These are phyloP conservation scores for Aphidius ervi DNA, from an alignment of 1,140 invertebrate species.

Conservation along the genomic window DNA sequence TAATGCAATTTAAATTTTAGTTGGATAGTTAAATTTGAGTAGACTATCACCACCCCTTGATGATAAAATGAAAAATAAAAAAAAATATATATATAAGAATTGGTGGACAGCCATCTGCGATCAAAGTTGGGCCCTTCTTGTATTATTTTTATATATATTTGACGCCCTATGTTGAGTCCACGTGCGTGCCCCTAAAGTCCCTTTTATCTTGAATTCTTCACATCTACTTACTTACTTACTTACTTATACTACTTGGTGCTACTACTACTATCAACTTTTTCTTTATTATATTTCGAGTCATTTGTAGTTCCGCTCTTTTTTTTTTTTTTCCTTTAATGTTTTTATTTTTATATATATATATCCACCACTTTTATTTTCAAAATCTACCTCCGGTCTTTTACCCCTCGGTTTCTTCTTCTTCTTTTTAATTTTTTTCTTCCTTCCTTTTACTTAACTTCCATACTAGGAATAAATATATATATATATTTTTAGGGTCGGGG, in stretches of 20 bases:
- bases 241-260: too few species aligned
- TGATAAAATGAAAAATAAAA: too few species aligned
- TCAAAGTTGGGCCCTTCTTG: neutral
- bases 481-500: conserved; percentile 16
- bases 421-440: conserved; percentile 1
- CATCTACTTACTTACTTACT: too few species aligned
- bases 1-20: too few species aligned
- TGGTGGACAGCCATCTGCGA: conserved; percentile 5
- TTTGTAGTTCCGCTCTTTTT: conserved; percentile 24
- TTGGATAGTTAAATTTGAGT: too few species aligned
- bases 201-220: neutral
- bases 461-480: too few species aligned
- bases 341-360: conserved; percentile 16
- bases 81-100: conserved; percentile 1
- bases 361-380: conserved; percentile 6
- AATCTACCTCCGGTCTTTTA: conserved; percentile 11
- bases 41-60: too few species aligned
- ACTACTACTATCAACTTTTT: neutral
- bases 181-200: conserved; percentile 8
- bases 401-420: neutral
- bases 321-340: conserved; percentile 20
- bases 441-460: conserved; percentile 6
- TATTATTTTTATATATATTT: neutral
- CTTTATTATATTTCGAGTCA: conserved; percentile 10
- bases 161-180: neutral